Base-by-base conservation (phyloP, 2,797 vertebrate species). In the Otolemur crassicaudatus region DNA sequence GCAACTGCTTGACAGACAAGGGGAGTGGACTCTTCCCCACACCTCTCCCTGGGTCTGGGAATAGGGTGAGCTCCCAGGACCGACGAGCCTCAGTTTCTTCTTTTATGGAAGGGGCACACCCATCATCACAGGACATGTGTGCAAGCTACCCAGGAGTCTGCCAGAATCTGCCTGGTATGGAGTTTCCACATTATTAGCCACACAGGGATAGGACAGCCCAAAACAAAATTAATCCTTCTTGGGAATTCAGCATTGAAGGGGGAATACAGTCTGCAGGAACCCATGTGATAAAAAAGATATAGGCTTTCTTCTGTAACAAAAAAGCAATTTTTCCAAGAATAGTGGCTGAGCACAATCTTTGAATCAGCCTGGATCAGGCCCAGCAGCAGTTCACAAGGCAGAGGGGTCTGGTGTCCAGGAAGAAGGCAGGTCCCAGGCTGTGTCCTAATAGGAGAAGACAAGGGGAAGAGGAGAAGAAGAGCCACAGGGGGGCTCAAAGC, bases 401-500 rank as follows among this genome's bases (percentile, higher is more conserved):
- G 25, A 87, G 37, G 27, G 69, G 17, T 37, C 27, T 22, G 16
- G 60, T 43, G 19, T 27, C 27, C 7, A 43, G 61, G 12, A 13
- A n/a, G 20, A 79, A 13, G 11, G 20, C 19, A 40, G 27, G 29
- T 22, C 49, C 13, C 14, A 75, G 69, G 29, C 11, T 31, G 16
- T 22, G 1, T 61, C 63, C 11, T 40, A 1, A 17, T 5, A 27
- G 56, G 10, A 25, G 2, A 43, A 17, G 27, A 29, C 34, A 56
- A 34, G 22, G 43, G 43, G 8, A 23, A 40, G 17, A 9, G 22
- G 8, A 70, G 29, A 75, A n/a, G 29, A 29, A 2, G 29, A 63
- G 4, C 4, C 20, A 11, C 1, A 53, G 40, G 1, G 1, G 40
- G 34, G 19, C n/a, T 2, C 12, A 6, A 7, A 0, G 12, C 16